Conservation (phyloP, 2,888 invertebrate species). For the Gryllus longicercus region DNA sequence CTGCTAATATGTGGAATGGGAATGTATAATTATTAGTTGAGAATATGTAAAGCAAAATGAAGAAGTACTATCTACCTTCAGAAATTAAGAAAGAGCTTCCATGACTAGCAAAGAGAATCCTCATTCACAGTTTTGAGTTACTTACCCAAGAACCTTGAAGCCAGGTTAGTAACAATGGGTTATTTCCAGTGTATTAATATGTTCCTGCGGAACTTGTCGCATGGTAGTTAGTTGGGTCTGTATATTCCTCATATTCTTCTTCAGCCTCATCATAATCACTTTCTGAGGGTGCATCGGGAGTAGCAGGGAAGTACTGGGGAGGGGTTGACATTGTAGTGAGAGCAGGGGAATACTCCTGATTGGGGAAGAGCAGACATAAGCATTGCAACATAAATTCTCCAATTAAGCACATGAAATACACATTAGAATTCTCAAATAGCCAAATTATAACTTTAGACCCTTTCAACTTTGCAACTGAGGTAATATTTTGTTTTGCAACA, state of each 20-base stretch:
- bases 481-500: too few species aligned
- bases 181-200: conserved; percentile 31
- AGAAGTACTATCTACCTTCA: not conserved
- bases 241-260: conserved; percentile 60
- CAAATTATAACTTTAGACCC: too few species aligned
- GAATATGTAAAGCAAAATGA: not conserved
- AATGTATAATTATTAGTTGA: too few species aligned
- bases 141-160: conserved; percentile 27
- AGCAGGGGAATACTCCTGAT: conserved; percentile 36
- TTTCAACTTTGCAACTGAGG: too few species aligned
- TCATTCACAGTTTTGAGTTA: not conserved
- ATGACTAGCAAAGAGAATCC: too few species aligned
- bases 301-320: conserved; percentile 54
- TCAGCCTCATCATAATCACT: conserved; percentile 51
- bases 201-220: conserved; percentile 35
- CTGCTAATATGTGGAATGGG: too few species aligned
- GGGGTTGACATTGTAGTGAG: conserved; percentile 38
- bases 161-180: conserved; percentile 30
- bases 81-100: too few species aligned
- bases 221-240: conserved; percentile 46
- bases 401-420: too few species aligned
- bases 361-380: not conserved
- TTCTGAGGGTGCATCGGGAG: conserved; percentile 44
- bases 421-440: too few species aligned
- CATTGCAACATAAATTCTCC: too few species aligned